Evolutionary conservation across 1,140 invertebrate genomes (phyloP).

Genomic region (Hestina assimilis): DNA sequence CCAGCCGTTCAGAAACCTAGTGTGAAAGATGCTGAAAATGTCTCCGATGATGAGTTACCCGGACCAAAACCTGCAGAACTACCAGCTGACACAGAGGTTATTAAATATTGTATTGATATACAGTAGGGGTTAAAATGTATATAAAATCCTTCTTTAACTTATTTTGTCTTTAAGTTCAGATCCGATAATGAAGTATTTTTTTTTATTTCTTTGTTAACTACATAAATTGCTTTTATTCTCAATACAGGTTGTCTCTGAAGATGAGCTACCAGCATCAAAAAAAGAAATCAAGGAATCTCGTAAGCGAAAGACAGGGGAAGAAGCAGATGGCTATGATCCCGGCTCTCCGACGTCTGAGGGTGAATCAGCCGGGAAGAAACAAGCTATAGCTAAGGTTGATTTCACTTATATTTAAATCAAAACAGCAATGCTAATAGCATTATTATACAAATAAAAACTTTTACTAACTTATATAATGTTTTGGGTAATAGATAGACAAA

Average conservation of each 20-base stretch:
- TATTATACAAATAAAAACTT: too few relatives aligned
- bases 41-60: conserved; percentile 84
- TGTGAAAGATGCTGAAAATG: conserved; percentile 75
- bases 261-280: conserved; percentile 83
- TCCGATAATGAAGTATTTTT: too few relatives aligned
- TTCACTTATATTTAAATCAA: neutral
- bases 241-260: conserved; percentile 83
- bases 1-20: conserved; percentile 80
- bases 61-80: conserved; percentile 86
- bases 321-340: conserved; percentile 83
- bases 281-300: conserved; percentile 70
- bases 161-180: too few relatives aligned
- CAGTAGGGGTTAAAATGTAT: too few relatives aligned
- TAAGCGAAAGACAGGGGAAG: conserved; percentile 76
- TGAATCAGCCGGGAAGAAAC: conserved; percentile 83
- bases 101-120: too few relatives aligned
- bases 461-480: too few relatives aligned
- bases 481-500: too few relatives aligned
- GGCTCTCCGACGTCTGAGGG: conserved; percentile 88
- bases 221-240: neutral
- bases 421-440: neutral
- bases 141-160: too few relatives aligned
- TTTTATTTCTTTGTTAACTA: too few relatives aligned
- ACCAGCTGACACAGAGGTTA: conserved; percentile 88
- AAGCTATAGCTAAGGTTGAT: conserved; percentile 75